A percentile compares a stretch with the other conserved stretches of the same genome.
Evolutionary conservation across 2,113 vertebrate species (phyloP).

Genomic region (Pogonocichla stellata): DNA sequence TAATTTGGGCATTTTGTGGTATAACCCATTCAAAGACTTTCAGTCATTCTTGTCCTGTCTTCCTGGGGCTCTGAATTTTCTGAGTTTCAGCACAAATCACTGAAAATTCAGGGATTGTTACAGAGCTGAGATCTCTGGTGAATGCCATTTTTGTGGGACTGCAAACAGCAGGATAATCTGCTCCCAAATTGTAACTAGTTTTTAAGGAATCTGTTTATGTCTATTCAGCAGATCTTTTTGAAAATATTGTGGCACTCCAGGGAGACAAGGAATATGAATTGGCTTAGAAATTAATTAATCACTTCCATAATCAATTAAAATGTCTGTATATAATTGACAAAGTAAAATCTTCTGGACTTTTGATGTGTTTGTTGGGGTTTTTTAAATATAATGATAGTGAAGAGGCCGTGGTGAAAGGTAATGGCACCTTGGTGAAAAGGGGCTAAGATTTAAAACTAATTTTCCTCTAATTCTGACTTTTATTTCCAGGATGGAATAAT

Average conservation of each 20-base stretch:
- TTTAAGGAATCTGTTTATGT: neutral
- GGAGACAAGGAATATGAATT: neutral
- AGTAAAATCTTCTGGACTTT: neutral
- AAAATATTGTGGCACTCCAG: neutral
- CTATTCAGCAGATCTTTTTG: neutral
- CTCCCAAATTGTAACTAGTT: neutral
- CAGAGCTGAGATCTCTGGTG: neutral
- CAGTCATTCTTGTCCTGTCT: neutral
- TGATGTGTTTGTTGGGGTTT: neutral
- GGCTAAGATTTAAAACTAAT: neutral
- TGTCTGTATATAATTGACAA: neutral
- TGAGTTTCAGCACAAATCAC: neutral
- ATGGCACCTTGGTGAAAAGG: neutral
- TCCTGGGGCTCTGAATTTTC: neutral
- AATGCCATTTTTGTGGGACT: neutral
- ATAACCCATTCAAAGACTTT: neutral
- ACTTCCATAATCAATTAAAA: neutral
- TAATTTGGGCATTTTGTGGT: neutral
- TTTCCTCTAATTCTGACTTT: neutral
- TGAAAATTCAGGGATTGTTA: neutral
- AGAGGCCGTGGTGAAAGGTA: neutral
- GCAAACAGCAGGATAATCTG: neutral
- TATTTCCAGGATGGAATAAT: neutral
- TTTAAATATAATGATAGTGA: neutral
- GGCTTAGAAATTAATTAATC: neutral